Base-by-base conservation (phyloP, 2,797 vertebrate species). In the Macrochelys suwanniensis region DNA sequence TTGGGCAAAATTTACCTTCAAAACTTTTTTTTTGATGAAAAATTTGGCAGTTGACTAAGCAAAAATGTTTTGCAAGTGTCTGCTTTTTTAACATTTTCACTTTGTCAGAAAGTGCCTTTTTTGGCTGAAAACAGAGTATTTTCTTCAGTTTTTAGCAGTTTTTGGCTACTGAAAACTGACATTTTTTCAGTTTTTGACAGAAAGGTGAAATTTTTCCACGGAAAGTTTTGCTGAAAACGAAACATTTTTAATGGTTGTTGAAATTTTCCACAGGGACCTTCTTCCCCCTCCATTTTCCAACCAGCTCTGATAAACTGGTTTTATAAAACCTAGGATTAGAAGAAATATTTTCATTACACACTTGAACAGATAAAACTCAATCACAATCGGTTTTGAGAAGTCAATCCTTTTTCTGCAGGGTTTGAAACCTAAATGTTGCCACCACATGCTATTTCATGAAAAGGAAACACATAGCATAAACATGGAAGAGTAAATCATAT, bases 151-250 rank as follows among this genome's bases (percentile, higher is more conserved):
- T 71, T 13, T 84, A 93, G 56, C 37, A 53, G 25, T 78, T 92
- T 94, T 92, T 2, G 1, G 82, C 68, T 90, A 92, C 79, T 59
- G 89, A 87, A 94, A 94, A 90, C 2, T 15, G 85, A 86, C 33
- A 42, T 5, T 96, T 86, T 61, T 84, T 85, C 81, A 81, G 65
- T 91, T 84, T 87, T 76, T 47, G 42, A 47, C 45, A 77, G 47
- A 49, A 47, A 49, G 26, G 47, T 47, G 26, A 77, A 77, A 8
- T 15, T 16, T 77, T 47, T 49, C 42, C 80, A 92, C 0, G 50
- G 56, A 92, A 94, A 91, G 95, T 84, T 57, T 51, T 82, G 37
- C 88, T 56, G 54, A 89, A 87, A 88, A 90, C 61, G n/a, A 91
- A 85, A 89, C 3, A 61, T 42, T 81, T 51, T 4, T 84, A 96